phyloP scores from a whole-genome alignment of 2,113 vertebrate species.

The Hoplias malabaricus region DNA sequence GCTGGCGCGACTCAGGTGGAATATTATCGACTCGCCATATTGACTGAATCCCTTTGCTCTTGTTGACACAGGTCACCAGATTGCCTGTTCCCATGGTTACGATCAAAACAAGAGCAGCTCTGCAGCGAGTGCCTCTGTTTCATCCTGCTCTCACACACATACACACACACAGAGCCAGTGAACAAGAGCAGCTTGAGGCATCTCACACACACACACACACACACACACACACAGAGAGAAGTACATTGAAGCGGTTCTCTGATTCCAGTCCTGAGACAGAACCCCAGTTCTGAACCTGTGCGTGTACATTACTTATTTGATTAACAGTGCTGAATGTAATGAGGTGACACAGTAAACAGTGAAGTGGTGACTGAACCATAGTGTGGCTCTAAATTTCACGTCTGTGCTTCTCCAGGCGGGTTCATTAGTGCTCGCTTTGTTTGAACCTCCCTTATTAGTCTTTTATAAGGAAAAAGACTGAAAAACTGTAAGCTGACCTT shows the following conservation, averaged over 20 bases:
- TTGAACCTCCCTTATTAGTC: no score
- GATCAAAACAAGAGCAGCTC: conserved; percentile 55
- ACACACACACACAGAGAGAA: not conserved
- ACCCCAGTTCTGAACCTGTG: not conserved
- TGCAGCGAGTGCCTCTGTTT: conserved; percentile 42
- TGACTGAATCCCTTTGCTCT: conserved; percentile 55
- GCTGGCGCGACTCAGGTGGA: conserved; percentile 37
- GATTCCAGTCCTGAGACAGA: not conserved
- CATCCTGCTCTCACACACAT: conserved; percentile 24
- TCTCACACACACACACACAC: not conserved
- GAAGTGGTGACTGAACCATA: no score
- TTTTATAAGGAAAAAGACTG: no score
- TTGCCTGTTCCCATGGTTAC: conserved; percentile 65
- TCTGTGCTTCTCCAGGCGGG: no score
- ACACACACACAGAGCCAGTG: conserved; percentile 31
- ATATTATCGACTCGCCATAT: conserved; percentile 50
- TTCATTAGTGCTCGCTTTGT: no score
- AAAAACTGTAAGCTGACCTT: no score
- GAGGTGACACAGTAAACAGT: not conserved
- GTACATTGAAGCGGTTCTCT: not conserved
- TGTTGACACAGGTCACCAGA: conserved; percentile 55
- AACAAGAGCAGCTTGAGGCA: conserved; percentile 3
- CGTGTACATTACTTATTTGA: not conserved
- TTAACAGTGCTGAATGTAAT: not conserved
- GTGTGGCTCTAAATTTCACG: no score